A percentile compares a stretch with the other conserved stretches of the same genome.
These are phyloP conservation scores for Eustalomyia histrio DNA, from an alignment of 2,888 invertebrate species.

Conservation along the genomic window DNA sequence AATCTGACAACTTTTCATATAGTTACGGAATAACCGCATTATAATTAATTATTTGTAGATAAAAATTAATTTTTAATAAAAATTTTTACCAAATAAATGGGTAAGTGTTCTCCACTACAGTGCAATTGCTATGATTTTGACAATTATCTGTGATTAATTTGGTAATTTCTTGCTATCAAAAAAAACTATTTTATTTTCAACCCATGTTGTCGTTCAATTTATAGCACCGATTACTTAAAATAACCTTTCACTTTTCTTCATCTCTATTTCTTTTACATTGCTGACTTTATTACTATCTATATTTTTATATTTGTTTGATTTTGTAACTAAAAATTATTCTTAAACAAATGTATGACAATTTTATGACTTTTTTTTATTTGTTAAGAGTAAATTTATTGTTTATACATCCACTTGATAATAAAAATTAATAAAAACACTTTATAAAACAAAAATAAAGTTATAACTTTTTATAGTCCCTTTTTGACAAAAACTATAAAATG, in stretches of 20 bases:
- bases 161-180: no score
- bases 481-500: conserved; percentile 54
- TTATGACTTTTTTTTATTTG: conserved; percentile 52
- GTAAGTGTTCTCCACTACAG: no score
- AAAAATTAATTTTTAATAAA: no score
- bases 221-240: no score
- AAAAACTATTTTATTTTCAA: no score
- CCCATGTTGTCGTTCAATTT: no score
- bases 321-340: background rate
- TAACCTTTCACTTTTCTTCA: background rate
- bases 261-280: background rate
- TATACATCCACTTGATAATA: conserved; percentile 58
- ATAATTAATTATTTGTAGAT: no score
- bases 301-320: conserved; percentile 29
- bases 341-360: conserved; percentile 40
- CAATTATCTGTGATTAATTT: no score
- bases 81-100: no score
- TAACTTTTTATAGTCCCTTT: conserved; percentile 48
- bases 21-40: no score
- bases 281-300: background rate
- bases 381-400: conserved; percentile 39
- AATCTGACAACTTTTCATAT: no score
- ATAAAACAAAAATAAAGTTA: conserved; percentile 57
- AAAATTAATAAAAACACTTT: conserved; percentile 67
- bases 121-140: no score